Evolutionary conservation across 2,113 vertebrate genomes (phyloP).

Genomic region (Lanius collurio): DNA sequence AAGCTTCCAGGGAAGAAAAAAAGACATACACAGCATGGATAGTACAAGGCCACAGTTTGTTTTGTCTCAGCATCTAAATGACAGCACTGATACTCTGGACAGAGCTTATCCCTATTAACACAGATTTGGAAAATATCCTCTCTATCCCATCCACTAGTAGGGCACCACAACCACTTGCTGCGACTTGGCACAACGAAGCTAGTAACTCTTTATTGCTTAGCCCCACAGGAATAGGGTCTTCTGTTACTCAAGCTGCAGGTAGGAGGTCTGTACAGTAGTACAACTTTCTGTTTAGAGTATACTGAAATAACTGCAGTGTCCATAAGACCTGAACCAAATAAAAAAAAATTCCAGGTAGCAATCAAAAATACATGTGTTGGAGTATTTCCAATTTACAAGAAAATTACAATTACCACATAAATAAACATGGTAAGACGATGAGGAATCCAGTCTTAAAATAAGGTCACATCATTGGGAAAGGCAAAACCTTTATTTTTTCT

Average conservation of each 20-base stretch:
- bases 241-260: background rate
- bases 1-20: background rate
- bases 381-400: background rate
- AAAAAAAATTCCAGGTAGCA: background rate
- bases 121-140: background rate
- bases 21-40: background rate
- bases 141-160: background rate
- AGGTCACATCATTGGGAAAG: background rate
- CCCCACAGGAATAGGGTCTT: background rate
- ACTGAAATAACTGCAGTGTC: background rate
- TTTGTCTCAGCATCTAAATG: background rate
- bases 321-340: background rate
- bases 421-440: background rate
- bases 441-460: background rate
- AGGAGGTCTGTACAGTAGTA: background rate
- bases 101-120: background rate
- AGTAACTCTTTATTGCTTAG: background rate
- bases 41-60: background rate
- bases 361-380: background rate
- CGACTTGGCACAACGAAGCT: slow-evolving; percentile 17
- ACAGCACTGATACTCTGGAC: background rate
- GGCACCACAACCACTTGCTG: background rate
- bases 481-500: background rate
- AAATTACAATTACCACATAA: background rate
- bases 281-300: background rate